Percentiles rank a stretch among this genome's conserved stretches.
Evolutionary conservation across 2,888 invertebrate genomes (phyloP).

Genomic region (Torymus texanus): DNA sequence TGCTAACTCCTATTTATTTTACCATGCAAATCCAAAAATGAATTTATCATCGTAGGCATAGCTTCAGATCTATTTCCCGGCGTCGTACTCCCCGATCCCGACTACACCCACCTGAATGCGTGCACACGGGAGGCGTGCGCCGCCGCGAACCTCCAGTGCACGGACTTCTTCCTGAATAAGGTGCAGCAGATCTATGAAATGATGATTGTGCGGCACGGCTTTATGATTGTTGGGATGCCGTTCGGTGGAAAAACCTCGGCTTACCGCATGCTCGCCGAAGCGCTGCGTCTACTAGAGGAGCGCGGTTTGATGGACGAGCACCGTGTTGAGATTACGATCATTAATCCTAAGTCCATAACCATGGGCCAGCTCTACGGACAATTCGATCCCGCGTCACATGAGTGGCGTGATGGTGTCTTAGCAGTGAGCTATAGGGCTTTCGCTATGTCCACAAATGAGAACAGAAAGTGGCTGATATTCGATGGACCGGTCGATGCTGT

Average conservation of each 20-base stretch:
- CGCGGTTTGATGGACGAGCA: slow-evolving; percentile 86
- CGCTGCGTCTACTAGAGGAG: slow-evolving; percentile 86
- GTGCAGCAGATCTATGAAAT: slow-evolving; percentile 94
- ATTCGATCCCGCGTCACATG: slow-evolving; percentile 95
- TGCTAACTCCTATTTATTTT: too few relatives aligned
- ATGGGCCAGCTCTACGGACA: slow-evolving; percentile 98
- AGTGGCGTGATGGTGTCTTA: slow-evolving; percentile 94
- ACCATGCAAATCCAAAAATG: too few relatives aligned
- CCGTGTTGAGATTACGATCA: slow-evolving; percentile 85
- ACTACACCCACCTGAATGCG: slow-evolving; percentile 84
- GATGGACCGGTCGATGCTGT: slow-evolving; percentile 97
- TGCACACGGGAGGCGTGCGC: slow-evolving; percentile 82
- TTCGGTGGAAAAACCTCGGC: slow-evolving; percentile 94
- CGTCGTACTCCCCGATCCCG: slow-evolving; percentile 85
- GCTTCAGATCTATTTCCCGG: slow-evolving; percentile 96
- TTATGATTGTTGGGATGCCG: slow-evolving; percentile 94
- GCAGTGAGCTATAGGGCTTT: slow-evolving; percentile 89
- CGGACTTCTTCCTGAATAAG: slow-evolving; percentile 90
- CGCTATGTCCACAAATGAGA: slow-evolving; percentile 81
- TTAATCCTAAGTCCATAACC: slow-evolving; percentile 96
- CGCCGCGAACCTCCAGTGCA: slow-evolving; percentile 87
- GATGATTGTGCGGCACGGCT: slow-evolving; percentile 95
- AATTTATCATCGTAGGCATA: slow-evolving; percentile 79
- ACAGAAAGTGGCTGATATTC: slow-evolving; percentile 94
- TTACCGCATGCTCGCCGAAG: slow-evolving; percentile 88